These are phyloP conservation scores for Leptinotarsa defecta DNA, from an alignment of 1,140 invertebrate species.

Conservation along the genomic window DNA sequence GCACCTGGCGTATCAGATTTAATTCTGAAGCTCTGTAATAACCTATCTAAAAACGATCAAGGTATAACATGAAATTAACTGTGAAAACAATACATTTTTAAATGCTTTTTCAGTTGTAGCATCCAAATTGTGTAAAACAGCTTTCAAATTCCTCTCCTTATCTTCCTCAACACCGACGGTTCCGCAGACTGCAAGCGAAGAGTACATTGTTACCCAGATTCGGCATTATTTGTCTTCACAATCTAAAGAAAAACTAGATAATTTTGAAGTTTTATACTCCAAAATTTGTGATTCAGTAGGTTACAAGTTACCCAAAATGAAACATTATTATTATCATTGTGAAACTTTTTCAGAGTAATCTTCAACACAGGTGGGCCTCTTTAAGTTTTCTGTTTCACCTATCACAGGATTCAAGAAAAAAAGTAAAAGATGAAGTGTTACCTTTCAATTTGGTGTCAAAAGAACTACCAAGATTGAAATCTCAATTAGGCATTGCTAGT, in stretches of 20 bases:
- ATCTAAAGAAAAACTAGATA: constrained; percentile 40
- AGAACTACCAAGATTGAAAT: constrained; percentile 29
- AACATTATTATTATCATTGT: constrained; percentile 13
- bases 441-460: constrained; percentile 23
- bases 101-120: constrained; percentile 41
- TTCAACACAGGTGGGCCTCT: constrained; percentile 30
- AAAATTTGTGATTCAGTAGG: constrained; percentile 51
- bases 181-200: constrained; percentile 37
- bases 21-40: constrained; percentile 49
- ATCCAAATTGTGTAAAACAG: constrained; percentile 45
- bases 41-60: constrained; percentile 49
- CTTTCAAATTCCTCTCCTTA: constrained; percentile 44
- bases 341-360: constrained; percentile 19
- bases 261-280: constrained; percentile 50
- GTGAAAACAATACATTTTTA: constrained; percentile 20
- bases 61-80: constrained; percentile 33
- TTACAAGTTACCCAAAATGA: constrained; percentile 19
- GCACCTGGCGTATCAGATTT: constrained; percentile 42
- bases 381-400: constrained; percentile 37
- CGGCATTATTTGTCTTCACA: constrained; percentile 39
- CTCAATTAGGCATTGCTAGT: constrained; percentile 20
- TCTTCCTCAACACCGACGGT: constrained; percentile 13
- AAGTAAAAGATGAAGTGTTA: background rate
- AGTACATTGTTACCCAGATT: constrained; percentile 45
- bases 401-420: constrained; percentile 18